A percentile compares a stretch with the other conserved stretches of the same genome.
phyloP scores from a whole-genome alignment of 2,797 vertebrate species.

The Schizopygopsis malacanthus region DNA sequence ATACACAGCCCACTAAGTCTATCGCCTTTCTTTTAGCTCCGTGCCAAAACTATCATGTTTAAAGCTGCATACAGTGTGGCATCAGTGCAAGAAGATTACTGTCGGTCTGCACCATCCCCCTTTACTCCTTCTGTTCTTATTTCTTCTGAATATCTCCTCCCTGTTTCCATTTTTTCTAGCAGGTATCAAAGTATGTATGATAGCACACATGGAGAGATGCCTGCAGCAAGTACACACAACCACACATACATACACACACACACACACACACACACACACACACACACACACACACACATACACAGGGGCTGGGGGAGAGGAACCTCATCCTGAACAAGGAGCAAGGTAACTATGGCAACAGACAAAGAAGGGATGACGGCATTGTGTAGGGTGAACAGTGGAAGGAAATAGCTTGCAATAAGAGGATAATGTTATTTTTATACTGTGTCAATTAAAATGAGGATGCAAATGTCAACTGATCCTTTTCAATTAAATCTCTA shows the following conservation, averaged over 20 bases:
- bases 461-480: neutral
- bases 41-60: constrained; percentile 29
- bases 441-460: neutral
- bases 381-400: constrained; percentile 46
- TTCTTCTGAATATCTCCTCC: constrained; percentile 4
- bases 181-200: constrained; percentile 19
- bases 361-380: constrained; percentile 62
- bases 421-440: constrained; percentile 18
- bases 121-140: neutral
- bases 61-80: constrained; percentile 1
- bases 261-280: constrained; percentile 10
- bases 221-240: constrained; percentile 22
- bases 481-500: neutral
- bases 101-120: constrained; percentile 18
- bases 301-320: constrained; percentile 26
- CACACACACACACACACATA: neutral
- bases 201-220: constrained; percentile 2
- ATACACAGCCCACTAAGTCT: neutral
- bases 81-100: constrained; percentile 52
- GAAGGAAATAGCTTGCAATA: constrained; percentile 33
- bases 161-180: neutral
- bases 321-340: constrained; percentile 55
- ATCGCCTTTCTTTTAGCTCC: constrained; percentile 7
- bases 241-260: neutral
- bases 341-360: constrained; percentile 67